These are phyloP conservation scores for Lates japonicus DNA, from an alignment of 2,797 vertebrate species.

Conservation along the genomic window DNA sequence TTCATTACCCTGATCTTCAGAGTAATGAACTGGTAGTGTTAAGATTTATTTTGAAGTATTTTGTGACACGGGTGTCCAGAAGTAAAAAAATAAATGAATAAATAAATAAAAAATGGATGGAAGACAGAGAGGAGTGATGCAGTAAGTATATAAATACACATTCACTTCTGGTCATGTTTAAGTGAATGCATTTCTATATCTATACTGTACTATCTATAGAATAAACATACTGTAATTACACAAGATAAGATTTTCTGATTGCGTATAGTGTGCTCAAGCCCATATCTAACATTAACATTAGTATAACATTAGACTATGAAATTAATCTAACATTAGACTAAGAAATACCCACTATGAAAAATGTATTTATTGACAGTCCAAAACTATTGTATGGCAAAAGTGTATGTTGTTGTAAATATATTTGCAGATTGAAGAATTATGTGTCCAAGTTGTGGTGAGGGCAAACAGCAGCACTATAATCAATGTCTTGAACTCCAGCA, in stretches of 20 bases:
- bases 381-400: neutral
- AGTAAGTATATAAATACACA: no score
- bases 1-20: no score
- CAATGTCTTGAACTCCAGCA: neutral
- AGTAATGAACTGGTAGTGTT: no score
- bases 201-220: neutral
- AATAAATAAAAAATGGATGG: no score
- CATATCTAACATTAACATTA: neutral
- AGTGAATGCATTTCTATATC: no score
- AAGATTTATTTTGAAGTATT: no score
- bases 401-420: neutral
- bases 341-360: no score
- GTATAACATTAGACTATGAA: neutral
- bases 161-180: no score
- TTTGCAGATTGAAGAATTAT: neutral
- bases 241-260: neutral
- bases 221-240: neutral
- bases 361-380: no score
- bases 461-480: constrained; percentile 15
- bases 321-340: neutral
- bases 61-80: no score
- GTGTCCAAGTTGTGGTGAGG: neutral
- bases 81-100: no score
- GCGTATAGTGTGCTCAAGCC: neutral
- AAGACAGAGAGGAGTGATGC: no score